phyloP scores from a whole-genome alignment of 1,140 invertebrate species.

The Capitella teleta region DNA sequence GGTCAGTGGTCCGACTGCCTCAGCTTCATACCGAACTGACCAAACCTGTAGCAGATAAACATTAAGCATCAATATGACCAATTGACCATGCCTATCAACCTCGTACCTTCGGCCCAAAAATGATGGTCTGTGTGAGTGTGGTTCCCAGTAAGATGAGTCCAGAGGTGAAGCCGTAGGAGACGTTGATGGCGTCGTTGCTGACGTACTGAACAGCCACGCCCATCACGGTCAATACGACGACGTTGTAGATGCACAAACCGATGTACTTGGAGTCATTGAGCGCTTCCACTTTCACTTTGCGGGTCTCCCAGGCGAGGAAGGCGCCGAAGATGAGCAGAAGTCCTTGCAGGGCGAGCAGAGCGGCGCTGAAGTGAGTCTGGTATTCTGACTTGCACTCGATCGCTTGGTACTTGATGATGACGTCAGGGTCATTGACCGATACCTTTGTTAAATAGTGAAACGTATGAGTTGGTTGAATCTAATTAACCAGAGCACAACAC shows the following conservation, averaged over 20 bases:
- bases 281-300: constrained; percentile 14
- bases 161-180: constrained; percentile 1
- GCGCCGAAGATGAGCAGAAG: constrained; percentile 20
- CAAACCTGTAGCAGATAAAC: too few species aligned
- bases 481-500: neutral
- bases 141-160: neutral
- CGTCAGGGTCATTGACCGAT: too few species aligned
- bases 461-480: too few species aligned
- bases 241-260: constrained; percentile 73
- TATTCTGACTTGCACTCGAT: neutral
- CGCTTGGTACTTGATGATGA: too few species aligned
- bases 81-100: too few species aligned
- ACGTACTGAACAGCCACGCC: constrained; percentile 47
- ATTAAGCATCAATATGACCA: too few species aligned
- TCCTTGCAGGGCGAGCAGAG: constrained; percentile 16
- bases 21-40: too few species aligned
- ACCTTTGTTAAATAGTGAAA: too few species aligned
- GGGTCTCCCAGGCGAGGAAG: constrained; percentile 24
- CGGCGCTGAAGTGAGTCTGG: constrained; percentile 1
- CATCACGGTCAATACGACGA: constrained; percentile 69
- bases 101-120: constrained; percentile 12
- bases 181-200: neutral
- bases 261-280: constrained; percentile 27
- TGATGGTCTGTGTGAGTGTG: neutral
- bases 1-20: too few species aligned